Evolutionary conservation across 2,797 vertebrate species (phyloP), one percentile per base, ranked within the genome.

Genomic region (Enteromius mattozi): DNA sequence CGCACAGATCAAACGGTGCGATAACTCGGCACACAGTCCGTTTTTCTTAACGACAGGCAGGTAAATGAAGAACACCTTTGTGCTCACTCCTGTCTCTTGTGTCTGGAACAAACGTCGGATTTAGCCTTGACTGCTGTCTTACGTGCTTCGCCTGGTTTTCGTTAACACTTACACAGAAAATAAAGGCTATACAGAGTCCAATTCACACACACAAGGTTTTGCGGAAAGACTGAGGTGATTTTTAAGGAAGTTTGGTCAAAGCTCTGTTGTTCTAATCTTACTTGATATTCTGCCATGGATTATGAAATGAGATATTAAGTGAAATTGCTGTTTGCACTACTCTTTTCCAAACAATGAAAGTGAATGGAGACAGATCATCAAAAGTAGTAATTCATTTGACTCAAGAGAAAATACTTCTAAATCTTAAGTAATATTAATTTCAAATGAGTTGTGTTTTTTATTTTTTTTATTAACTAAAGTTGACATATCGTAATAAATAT

Each of bases 1-100:
- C 93, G 92, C 93, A 92, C 94, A 94, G 95, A 96, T 96, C 95
- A 96, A 88, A 95, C 42, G 37, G 74, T 24, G 66, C 27, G 87
- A 89, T 90, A 82, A 82, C 78, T 80, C 81, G 7, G n/a, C 37
- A 6, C 21, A 49, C 37, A 30, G 66, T 78, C 54, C 2, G 9
- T 47, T 81, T 82, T 81, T 59, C 69, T 70, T 82, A 87, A 80
- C 30, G 45, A 81, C 75, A 56, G 74, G 51, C 82, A 84, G 82
- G 81, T 78, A 69, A 59, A 76, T 27, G 82, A 76, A 85, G 51
- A 85, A 71, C 79, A 47, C 35, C 63, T 85, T 69, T 80, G 45
- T 84, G 37, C 47, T 19, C 19, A 6, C 68, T 59, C 16, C 71
- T 74, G 49, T 82, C 84, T 70, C 24, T 63, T 16, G 45, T 56